A percentile compares a stretch with the other conserved stretches of the same genome.
These are phyloP conservation scores for Chymomyza procnemis DNA, from an alignment of 2,888 invertebrate species.

Conservation along the genomic window DNA sequence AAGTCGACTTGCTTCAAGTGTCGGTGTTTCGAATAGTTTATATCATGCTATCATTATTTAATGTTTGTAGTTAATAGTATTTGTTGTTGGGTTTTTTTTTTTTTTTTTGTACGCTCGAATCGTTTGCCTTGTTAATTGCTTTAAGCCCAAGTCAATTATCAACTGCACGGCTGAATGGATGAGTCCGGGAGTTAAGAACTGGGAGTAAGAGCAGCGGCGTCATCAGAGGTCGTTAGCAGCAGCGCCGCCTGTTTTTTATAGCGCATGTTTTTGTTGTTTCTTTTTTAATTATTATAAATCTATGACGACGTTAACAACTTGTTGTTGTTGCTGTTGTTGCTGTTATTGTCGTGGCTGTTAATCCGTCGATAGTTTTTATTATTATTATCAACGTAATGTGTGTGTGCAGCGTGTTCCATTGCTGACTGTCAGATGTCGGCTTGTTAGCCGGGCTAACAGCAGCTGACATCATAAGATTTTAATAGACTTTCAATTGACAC, in stretches of 20 bases:
- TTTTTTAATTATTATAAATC: conserved; percentile 49
- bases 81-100: conserved; percentile 24
- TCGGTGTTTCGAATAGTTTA: conserved; percentile 24
- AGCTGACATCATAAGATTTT: conserved; percentile 49
- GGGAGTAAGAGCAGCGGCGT: not conserved
- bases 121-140: conserved; percentile 57
- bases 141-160: conserved; percentile 64
- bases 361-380: conserved; percentile 8
- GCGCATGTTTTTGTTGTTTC: not conserved
- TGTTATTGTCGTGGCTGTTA: not conserved
- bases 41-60: conserved; percentile 26
- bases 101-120: conserved; percentile 26
- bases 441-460: conserved; percentile 43
- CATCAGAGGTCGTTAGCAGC: conserved; percentile 39
- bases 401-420: not conserved
- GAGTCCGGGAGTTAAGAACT: not conserved
- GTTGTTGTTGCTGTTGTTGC: not conserved
- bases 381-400: not conserved
- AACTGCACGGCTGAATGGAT: conserved; percentile 37
- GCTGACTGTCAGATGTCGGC: conserved; percentile 7
- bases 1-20: not conserved
- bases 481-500: not conserved
- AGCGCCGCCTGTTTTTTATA: conserved; percentile 32
- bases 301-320: conserved; percentile 31
- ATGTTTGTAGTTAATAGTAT: conserved; percentile 8